These are phyloP conservation scores for Acrocyrtus sp. DNA, from an alignment of 2,888 invertebrate genomes.

Conservation along the genomic window DNA sequence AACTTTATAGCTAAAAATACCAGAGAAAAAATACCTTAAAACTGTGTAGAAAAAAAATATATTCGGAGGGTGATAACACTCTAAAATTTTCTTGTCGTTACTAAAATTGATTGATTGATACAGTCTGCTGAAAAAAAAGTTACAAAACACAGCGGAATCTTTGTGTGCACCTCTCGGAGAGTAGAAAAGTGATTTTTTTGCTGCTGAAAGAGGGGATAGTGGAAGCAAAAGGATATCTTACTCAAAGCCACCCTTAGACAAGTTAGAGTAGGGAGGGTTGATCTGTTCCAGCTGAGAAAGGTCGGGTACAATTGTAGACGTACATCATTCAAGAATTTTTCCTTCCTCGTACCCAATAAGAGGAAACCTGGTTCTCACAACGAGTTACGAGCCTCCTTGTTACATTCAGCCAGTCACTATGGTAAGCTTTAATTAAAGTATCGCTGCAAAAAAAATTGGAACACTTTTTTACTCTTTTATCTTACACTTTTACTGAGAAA, in stretches of 20 bases:
- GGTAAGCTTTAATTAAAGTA: too few species aligned
- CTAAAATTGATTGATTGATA: not conserved
- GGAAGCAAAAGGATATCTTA: not conserved
- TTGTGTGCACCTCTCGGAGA: not conserved
- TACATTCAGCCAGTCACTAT: conserved; percentile 51
- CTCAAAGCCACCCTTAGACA: not conserved
- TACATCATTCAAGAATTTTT: not conserved
- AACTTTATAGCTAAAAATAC: not conserved
- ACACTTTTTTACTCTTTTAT: too few species aligned
- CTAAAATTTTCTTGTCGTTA: not conserved
- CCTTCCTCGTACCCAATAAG: not conserved
- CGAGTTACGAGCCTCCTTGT: conserved; percentile 50
- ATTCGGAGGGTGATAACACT: not conserved
- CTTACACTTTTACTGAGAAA: not conserved
- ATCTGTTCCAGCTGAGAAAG: not conserved
- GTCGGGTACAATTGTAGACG: not conserved
- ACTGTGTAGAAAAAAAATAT: too few species aligned
- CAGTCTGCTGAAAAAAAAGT: not conserved
- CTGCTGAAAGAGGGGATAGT: not conserved
- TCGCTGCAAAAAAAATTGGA: not conserved
- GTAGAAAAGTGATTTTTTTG: not conserved
- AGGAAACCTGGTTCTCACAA: conserved; percentile 53
- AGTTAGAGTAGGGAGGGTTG: too few species aligned
- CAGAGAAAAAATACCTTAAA: not conserved
- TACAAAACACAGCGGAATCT: not conserved